Percentiles rank a stretch among this genome's conserved stretches.
These are phyloP conservation scores for Campopleginae sp. DNA, from an alignment of 2,888 invertebrate genomes.

Conservation along the genomic window DNA sequence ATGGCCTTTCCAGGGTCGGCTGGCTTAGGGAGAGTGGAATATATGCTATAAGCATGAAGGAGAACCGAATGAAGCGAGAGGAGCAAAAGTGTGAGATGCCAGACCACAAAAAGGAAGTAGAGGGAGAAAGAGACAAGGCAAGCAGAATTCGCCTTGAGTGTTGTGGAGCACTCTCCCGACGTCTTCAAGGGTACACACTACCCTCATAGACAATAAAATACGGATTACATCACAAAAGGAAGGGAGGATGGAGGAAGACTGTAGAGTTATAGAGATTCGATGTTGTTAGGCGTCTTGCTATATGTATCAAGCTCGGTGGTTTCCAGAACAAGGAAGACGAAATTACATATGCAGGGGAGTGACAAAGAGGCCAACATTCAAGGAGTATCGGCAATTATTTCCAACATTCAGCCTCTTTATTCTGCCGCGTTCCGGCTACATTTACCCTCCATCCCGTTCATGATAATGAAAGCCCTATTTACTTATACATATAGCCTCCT, in stretches of 20 bases:
- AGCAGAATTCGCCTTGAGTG: conserved; percentile 55
- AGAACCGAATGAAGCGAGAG: conserved; percentile 26
- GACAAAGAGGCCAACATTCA: conserved; percentile 2
- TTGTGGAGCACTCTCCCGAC: conserved; percentile 54
- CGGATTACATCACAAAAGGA: conserved; percentile 58
- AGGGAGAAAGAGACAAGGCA: not conserved
- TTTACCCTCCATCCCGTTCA: not conserved
- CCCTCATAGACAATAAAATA: conserved; percentile 66
- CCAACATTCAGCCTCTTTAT: conserved; percentile 47
- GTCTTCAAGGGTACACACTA: conserved; percentile 64
- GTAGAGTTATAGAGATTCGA: conserved; percentile 24
- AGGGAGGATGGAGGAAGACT: conserved; percentile 10
- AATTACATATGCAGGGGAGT: conserved; percentile 42
- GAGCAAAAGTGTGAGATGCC: conserved; percentile 15
- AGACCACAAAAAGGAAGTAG: conserved; percentile 6
- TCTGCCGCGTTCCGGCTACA: conserved; percentile 28
- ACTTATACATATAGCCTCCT: conserved; percentile 7
- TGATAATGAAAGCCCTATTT: not conserved
- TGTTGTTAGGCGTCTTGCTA: conserved; percentile 22
- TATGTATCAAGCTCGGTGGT: conserved; percentile 13
- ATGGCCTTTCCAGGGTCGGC: conserved; percentile 70
- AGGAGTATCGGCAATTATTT: conserved; percentile 54
- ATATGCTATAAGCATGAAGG: conserved; percentile 31
- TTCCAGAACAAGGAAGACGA: conserved; percentile 27
- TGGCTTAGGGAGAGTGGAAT: conserved; percentile 51